Percentiles rank a stretch among this genome's conserved stretches.
These are phyloP conservation scores for Ornithorhynchus anatinus DNA, from an alignment of 2,113 vertebrate genomes.

Conservation along the genomic window DNA sequence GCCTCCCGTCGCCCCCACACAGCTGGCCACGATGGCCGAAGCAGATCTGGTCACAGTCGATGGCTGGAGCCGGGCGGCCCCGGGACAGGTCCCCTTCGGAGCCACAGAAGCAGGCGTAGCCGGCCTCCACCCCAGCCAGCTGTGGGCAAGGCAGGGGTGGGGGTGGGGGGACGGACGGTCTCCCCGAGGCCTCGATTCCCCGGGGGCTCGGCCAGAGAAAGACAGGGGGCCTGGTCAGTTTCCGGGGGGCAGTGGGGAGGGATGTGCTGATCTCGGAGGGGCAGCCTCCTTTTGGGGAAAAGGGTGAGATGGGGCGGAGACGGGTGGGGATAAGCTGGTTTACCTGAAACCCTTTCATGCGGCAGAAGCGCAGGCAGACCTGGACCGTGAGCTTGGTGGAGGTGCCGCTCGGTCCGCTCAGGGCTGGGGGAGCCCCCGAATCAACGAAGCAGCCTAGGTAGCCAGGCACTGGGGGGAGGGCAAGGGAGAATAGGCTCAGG, in stretches of 20 bases:
- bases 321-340: not conserved
- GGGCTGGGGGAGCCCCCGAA: constrained; percentile 60
- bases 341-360: constrained; percentile 69
- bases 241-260: not conserved
- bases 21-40: constrained; percentile 69
- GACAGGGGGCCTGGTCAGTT: not conserved
- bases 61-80: constrained; percentile 44
- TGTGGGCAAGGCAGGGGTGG: constrained; percentile 28
- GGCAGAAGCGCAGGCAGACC: constrained; percentile 71
- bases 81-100: constrained; percentile 52
- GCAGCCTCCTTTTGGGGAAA: not conserved
- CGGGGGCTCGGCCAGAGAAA: not conserved
- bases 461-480: constrained; percentile 58
- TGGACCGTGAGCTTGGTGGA: constrained; percentile 71
- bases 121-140: constrained; percentile 70
- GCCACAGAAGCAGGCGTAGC: constrained; percentile 76
- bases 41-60: constrained; percentile 72
- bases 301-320: not conserved
- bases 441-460: constrained; percentile 72
- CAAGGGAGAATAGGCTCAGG: not conserved
- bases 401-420: constrained; percentile 68
- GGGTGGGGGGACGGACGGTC: not conserved
- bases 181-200: not conserved
- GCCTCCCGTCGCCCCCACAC: constrained; percentile 68
- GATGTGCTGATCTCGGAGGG: not conserved